Evolutionary conservation across 2,797 vertebrate genomes (phyloP).

Genomic region (Silurus aristotelis): DNA sequence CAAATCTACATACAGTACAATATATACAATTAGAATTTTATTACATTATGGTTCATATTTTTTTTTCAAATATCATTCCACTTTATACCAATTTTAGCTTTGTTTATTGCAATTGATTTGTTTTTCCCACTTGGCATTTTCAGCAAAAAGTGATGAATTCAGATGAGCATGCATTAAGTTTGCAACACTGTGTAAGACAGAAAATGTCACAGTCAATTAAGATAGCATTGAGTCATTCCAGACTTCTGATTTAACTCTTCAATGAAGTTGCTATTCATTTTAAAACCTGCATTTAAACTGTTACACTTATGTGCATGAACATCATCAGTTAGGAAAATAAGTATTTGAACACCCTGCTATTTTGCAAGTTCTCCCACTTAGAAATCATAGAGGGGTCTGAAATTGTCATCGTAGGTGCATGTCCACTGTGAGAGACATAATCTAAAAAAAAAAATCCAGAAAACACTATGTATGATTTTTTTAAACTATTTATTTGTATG

Average conservation of each 20-base stretch:
- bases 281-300: background rate
- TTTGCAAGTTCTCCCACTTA: too few relatives aligned
- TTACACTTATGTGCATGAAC: background rate
- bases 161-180: conserved; percentile 37
- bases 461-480: too few relatives aligned
- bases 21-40: background rate
- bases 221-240: conserved; percentile 11
- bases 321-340: too few relatives aligned
- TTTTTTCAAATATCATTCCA: conserved; percentile 5
- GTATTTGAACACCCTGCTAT: too few relatives aligned
- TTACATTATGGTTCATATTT: background rate
- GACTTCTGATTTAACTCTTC: conserved; percentile 22
- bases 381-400: too few relatives aligned
- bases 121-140: conserved; percentile 21
- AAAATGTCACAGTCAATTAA: conserved; percentile 52
- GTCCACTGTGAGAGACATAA: too few relatives aligned
- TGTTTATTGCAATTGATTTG: conserved; percentile 27
- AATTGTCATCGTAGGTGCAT: too few relatives aligned
- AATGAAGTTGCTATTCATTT: background rate
- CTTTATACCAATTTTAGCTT: background rate
- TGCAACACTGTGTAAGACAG: conserved; percentile 44
- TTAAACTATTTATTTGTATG: too few relatives aligned
- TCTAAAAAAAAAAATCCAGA: too few relatives aligned
- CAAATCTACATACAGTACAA: background rate
- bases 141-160: conserved; percentile 45